These are phyloP conservation scores for Hylomyscus alleni DNA, from an alignment of 2,797 vertebrate genomes.

Conservation along the genomic window DNA sequence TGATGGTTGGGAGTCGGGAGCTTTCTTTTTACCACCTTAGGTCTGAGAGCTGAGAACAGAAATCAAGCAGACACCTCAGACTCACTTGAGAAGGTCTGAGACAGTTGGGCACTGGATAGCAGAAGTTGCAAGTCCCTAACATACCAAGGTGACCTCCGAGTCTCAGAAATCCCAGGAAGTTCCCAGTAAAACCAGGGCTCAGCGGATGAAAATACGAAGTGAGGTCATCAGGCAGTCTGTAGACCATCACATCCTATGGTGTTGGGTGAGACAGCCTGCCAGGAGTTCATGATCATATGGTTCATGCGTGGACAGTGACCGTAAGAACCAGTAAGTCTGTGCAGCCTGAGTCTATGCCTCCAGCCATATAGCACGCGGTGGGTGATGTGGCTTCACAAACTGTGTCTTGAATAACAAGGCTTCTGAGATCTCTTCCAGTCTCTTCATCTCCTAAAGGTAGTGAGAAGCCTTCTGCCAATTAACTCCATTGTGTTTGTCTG, in stretches of 20 bases:
- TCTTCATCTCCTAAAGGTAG: neutral
- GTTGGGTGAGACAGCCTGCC: neutral
- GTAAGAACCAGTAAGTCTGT: neutral
- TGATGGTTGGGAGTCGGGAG: neutral
- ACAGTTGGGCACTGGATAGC: neutral
- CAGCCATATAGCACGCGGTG: rapidly evolving
- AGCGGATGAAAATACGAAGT: neutral
- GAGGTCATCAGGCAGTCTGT: neutral
- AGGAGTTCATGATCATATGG: rapidly evolving
- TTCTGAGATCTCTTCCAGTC: neutral
- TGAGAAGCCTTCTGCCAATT: neutral
- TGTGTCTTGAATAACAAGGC: neutral
- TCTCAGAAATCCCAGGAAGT: neutral
- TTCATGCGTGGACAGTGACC: neutral
- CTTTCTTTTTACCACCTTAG: neutral
- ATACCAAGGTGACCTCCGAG: neutral
- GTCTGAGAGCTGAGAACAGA: neutral
- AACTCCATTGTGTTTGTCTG: neutral
- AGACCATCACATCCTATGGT: neutral
- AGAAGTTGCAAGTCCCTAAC: neutral
- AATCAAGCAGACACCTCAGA: neutral
- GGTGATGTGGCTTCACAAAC: neutral
- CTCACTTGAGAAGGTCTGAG: neutral
- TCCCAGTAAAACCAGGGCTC: neutral
- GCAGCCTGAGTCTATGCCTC: neutral